phyloP scores from a whole-genome alignment of 2,888 invertebrate genomes.

The Serripes groenlandicus region DNA sequence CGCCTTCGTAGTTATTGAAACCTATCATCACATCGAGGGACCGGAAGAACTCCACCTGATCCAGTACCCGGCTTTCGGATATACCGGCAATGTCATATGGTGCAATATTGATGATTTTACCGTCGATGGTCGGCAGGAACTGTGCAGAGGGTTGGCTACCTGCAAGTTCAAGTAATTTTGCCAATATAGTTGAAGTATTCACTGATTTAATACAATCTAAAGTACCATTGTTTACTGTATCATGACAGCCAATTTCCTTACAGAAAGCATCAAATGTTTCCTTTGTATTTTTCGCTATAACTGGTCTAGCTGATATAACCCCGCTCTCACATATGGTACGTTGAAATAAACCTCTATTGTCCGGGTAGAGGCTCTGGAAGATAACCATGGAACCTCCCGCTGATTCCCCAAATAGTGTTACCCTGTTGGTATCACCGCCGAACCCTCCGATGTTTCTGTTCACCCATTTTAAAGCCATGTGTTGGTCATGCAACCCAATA shows the following conservation, averaged over 20 bases:
- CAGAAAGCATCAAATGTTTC: slow-evolving; percentile 6
- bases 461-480: slow-evolving; percentile 96
- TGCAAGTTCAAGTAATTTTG: not conserved
- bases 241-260: slow-evolving; percentile 17
- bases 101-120: slow-evolving; percentile 91
- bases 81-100: not conserved
- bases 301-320: not conserved
- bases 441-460: slow-evolving; percentile 92
- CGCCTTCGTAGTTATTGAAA: slow-evolving; percentile 92
- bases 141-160: slow-evolving; percentile 87
- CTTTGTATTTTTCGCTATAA: not conserved
- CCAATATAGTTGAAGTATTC: not conserved
- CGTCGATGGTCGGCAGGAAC: slow-evolving; percentile 96
- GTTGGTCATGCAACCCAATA: slow-evolving; percentile 97
- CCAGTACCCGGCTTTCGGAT: not conserved
- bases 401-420: slow-evolving; percentile 80
- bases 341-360: slow-evolving; percentile 67
- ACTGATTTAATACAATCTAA: slow-evolving; percentile 17
- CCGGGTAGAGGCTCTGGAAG: slow-evolving; percentile 74
- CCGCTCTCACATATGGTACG: slow-evolving; percentile 79
- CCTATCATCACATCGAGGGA: slow-evolving; percentile 92
- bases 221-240: not conserved
- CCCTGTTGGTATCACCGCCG: slow-evolving; percentile 74
- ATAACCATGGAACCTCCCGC: slow-evolving; percentile 72
- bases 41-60: slow-evolving; percentile 93